Evolutionary conservation across 2,113 vertebrate species (phyloP).

Genomic region (Micromys minutus): DNA sequence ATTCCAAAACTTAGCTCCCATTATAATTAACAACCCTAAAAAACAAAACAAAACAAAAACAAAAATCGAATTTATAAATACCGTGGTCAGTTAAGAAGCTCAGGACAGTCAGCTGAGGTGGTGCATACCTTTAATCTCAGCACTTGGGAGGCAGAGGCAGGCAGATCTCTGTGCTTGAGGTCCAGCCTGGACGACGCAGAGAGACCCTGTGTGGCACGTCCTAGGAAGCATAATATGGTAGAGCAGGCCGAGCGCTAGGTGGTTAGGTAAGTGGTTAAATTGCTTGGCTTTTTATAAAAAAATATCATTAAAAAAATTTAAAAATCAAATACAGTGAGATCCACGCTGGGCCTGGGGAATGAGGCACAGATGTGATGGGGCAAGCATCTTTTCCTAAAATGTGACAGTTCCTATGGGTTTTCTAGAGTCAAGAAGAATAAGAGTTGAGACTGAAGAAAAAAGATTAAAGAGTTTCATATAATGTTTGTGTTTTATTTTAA

Average conservation of each 20-base stretch:
- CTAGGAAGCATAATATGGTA: not conserved
- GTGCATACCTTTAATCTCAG: not conserved
- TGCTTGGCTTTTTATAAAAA: not conserved
- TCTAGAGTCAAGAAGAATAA: not conserved
- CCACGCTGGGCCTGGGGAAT: not conserved
- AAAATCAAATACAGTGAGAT: not conserved
- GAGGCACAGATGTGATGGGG: not conserved
- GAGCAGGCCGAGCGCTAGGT: not conserved
- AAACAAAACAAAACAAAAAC: not conserved
- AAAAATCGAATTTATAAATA: not conserved
- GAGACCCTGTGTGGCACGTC: not conserved
- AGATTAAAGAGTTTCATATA: constrained; percentile 28
- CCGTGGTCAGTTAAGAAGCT: not conserved
- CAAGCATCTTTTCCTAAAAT: not conserved
- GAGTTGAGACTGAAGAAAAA: not conserved
- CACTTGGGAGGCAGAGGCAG: not conserved
- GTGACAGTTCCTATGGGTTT: not conserved
- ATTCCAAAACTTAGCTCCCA: not conserved
- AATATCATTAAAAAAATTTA: constrained; percentile 29
- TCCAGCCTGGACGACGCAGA: not conserved
- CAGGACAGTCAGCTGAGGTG: not conserved
- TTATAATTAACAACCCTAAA: not conserved
- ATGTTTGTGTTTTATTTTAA: not conserved
- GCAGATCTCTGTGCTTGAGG: not conserved
- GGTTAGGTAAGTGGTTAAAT: constrained; percentile 36